phyloP scores from a whole-genome alignment of 2,113 vertebrate genomes.

The Tylochromis polylepis region DNA sequence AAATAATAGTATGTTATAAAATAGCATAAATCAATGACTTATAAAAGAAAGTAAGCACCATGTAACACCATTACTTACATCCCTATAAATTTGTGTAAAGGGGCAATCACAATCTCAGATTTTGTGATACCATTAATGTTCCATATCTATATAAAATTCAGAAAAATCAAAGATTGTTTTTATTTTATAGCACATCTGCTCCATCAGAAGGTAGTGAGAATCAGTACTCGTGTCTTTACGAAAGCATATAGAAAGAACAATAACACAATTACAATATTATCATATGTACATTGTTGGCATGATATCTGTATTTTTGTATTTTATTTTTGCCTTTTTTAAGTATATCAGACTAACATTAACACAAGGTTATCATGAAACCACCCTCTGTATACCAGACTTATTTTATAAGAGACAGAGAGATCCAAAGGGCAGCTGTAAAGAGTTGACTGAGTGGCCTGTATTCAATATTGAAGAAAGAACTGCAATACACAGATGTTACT shows the following conservation, averaged over 20 bases:
- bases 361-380: background rate
- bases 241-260: background rate
- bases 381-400: background rate
- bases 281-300: background rate
- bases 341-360: background rate
- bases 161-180: background rate
- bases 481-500: background rate
- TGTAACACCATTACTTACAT: background rate
- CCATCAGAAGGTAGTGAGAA: background rate
- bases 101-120: background rate
- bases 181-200: background rate
- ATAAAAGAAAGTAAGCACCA: background rate
- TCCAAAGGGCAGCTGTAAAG: background rate
- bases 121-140: background rate
- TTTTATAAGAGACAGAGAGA: background rate
- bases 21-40: background rate
- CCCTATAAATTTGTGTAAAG: background rate
- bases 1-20: background rate
- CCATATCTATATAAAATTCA: too few species aligned
- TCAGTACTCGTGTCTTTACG: too few species aligned
- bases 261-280: background rate
- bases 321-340: background rate
- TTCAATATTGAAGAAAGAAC: background rate
- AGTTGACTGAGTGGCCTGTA: background rate
- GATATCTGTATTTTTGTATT: background rate